Base-by-base conservation (phyloP, 2,797 vertebrate species). In the Notamacropus eugenii region DNA sequence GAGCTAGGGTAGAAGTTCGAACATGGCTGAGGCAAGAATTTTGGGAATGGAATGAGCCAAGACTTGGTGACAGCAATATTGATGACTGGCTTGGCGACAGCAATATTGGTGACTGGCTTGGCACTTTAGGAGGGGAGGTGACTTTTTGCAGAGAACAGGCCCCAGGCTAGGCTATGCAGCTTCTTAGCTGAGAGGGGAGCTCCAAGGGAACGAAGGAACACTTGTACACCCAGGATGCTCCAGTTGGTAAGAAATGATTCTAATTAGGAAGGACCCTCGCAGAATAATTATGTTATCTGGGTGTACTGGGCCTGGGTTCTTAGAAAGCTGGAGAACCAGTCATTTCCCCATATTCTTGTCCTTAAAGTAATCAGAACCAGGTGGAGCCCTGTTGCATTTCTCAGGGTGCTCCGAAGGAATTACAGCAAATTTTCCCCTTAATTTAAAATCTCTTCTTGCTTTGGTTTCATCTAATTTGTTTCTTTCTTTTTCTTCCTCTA, bases 51-150 rank as follows among this genome's bases (percentile, higher is more conserved):
- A 1, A 6, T 22, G 34, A n/a, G 62, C 62, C 62, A 67, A 67
- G 62, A 5, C 34, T n/a, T n/a, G 62, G 62, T 0, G n/a, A n/a
- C 1, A 0, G 8, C 9, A 58, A 11, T 5, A 40, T 40, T 1
- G 5, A 16, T n/a, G 40, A n/a, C 14, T 16, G 5, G 5, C 14
- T 4, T 12, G 28, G 58, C 10, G n/a, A n/a, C 1, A 0, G 8
- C 9, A 58, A 11, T 5, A 40, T 40, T 1, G 5, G n/a, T n/a
- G 40, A n/a, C 14, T 16, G 5, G 5, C 14, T 4, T 12, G 28
- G 58, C 10, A 29, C 29, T 59, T 59, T 59, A 28, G 28, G 13
- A 5, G 59, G 59, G 34, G 5, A 40, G n/a, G 67, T 0, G 11
- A 31, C 67, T 40, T 40, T 74, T 19, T 74, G 5, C 0, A 0